These are phyloP conservation scores for Buceros bicornis DNA, from an alignment of 2,797 vertebrate genomes.

Conservation along the genomic window DNA sequence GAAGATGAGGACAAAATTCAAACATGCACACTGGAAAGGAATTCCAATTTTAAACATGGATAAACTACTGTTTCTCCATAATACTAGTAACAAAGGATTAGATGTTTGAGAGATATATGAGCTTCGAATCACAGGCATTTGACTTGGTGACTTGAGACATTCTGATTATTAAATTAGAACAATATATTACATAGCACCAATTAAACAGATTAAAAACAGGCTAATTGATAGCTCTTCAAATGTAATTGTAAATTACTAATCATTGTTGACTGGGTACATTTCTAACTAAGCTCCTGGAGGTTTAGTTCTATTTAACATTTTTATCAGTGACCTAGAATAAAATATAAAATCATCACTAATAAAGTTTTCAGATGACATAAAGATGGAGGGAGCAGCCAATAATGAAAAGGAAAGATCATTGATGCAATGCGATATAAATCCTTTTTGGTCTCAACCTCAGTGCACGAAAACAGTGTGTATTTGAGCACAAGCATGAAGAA, in stretches of 20 bases:
- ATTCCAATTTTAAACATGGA: neutral
- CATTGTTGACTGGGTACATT: neutral
- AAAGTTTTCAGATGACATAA: constrained; percentile 25
- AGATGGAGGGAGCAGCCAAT: neutral
- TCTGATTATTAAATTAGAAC: constrained; percentile 47
- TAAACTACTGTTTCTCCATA: neutral
- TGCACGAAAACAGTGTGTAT: neutral
- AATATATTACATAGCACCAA: neutral
- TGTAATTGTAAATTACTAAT: neutral
- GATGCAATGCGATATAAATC: neutral
- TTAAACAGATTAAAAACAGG: constrained; percentile 33
- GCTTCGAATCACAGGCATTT: neutral
- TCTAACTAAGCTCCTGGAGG: neutral
- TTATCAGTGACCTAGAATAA: constrained; percentile 2
- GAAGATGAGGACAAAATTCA: neutral
- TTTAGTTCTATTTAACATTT: constrained; percentile 31
- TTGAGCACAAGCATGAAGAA: neutral
- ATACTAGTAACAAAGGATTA: neutral
- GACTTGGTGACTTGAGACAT: constrained; percentile 10
- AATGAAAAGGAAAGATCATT: neutral
- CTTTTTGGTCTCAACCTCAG: neutral
- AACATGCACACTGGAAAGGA: neutral
- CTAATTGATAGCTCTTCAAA: constrained; percentile 27
- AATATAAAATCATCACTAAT: constrained; percentile 30
- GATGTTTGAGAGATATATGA: neutral